Conservation (phyloP, 2,888 invertebrate species). For the Mesorhabditis sp. region DNA sequence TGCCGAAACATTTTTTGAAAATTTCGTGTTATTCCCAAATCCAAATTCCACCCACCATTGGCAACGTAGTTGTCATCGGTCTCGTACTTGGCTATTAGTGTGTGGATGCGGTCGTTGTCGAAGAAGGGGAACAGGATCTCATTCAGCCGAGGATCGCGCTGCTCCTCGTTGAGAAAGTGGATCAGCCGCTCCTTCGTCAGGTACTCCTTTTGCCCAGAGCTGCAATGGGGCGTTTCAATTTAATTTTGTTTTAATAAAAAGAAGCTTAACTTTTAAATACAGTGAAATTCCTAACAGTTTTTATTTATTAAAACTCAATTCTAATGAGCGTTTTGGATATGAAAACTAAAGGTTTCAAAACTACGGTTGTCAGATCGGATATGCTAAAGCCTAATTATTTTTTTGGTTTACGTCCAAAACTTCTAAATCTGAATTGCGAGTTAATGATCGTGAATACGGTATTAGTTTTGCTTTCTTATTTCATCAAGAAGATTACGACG, state of each 20-base stretch:
- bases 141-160: conserved; percentile 93
- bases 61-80: conserved; percentile 52
- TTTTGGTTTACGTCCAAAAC: not conserved
- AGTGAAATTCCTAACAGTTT: no score
- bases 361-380: not conserved
- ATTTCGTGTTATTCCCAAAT: no score
- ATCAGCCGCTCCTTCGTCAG: conserved; percentile 51
- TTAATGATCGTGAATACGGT: no score
- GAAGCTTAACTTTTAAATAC: not conserved
- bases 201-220: conserved; percentile 56
- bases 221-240: conserved; percentile 22
- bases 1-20: no score
- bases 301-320: no score
- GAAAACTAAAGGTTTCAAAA: not conserved
- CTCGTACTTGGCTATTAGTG: conserved; percentile 83
- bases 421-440: no score
- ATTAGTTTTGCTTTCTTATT: no score
- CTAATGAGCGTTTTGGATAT: no score
- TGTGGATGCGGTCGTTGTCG: conserved; percentile 83
- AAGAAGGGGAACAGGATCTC: conserved; percentile 97
- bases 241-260: not conserved
- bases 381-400: not conserved
- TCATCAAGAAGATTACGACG: no score
- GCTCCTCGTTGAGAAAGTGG: conserved; percentile 67
- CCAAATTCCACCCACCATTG: conserved; percentile 21